Conservation (phyloP, 2,113 vertebrate species). For the Sceloporus undulatus region DNA sequence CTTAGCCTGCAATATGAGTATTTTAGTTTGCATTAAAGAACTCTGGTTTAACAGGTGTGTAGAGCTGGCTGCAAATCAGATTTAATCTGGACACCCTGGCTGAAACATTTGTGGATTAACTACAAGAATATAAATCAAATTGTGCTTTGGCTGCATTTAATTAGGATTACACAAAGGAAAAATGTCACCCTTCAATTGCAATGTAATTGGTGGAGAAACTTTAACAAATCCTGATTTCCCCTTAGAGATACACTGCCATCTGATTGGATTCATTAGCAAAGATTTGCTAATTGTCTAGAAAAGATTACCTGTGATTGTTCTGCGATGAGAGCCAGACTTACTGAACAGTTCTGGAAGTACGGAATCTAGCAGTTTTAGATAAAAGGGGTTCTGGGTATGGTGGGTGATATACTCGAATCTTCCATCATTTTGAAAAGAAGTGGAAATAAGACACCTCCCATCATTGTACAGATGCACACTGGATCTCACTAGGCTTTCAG, state of each 20-base stretch:
- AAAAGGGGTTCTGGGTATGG: not conserved
- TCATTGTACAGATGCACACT: not conserved
- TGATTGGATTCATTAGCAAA: conserved; percentile 36
- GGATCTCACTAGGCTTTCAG: not conserved
- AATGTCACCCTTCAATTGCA: conserved; percentile 17
- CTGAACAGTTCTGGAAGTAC: conserved; percentile 12
- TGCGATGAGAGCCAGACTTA: conserved; percentile 7
- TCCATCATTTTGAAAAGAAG: not conserved
- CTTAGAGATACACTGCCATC: conserved; percentile 22
- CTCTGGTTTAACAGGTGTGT: conserved; percentile 25
- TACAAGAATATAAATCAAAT: conserved; percentile 37
- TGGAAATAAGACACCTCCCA: not conserved
- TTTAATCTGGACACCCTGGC: conserved; percentile 21
- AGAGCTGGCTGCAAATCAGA: conserved; percentile 17
- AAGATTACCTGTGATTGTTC: conserved; percentile 17
- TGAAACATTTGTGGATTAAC: conserved; percentile 33
- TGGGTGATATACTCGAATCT: not conserved
- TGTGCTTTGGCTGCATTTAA: conserved; percentile 33
- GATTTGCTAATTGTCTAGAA: conserved; percentile 37
- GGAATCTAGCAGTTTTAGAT: conserved; percentile 2
- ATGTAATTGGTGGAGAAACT: conserved; percentile 27
- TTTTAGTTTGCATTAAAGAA: conserved; percentile 20
- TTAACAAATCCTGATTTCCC: conserved; percentile 41
- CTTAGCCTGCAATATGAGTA: conserved; percentile 3
- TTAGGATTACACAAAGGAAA: conserved; percentile 28